Evolutionary conservation across 2,888 invertebrate genomes (phyloP), one percentile per base, ranked within the genome.

Genomic region (Watsonalla binaria): DNA sequence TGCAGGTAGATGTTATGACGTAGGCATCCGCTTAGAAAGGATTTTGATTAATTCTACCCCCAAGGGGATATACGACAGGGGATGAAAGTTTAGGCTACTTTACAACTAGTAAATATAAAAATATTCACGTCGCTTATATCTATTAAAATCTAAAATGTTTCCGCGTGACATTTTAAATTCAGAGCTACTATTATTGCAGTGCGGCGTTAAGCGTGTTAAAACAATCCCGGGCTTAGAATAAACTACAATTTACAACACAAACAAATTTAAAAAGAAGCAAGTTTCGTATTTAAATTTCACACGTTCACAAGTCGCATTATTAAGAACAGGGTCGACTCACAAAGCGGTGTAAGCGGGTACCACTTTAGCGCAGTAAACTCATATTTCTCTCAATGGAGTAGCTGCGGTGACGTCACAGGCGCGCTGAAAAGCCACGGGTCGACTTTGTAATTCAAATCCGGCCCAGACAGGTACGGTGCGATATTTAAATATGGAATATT

Each of bases 391-490:
- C 49, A 15, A 49, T 49, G 49, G 49, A 49, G 49, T 63, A 63
- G 63, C 60, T 57, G 63, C 58, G 61, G 70, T 72, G 70, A 68
- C 78, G 75, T 78, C 79, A 76, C 74, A 77, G 75, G 70, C 65
- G 61, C 59, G 51, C 66, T 60, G 77, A 78, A 81, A 81, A 81
- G 80, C 76, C 74, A 68, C 68, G 72, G 70, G 79, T 71, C 66
- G 76, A 84, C 82, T 88, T 88, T 88, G 87, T 84, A 85, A 88
- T 87, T 87, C 87, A 87, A 88, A 88, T 88, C 74, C 78, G 65
- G 60, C 67, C 63, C 65, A 64, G 72, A 59, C 66, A 53, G 71
- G 65, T 61, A 64, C 73, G 76, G 77, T 72, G 74, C 69, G 70
- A 82, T 84, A 86, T 87, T 86, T 86, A 85, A 86, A 86, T 85